Base-by-base conservation (phyloP, 2,113 vertebrate species). In the Colaptes auratus region DNA sequence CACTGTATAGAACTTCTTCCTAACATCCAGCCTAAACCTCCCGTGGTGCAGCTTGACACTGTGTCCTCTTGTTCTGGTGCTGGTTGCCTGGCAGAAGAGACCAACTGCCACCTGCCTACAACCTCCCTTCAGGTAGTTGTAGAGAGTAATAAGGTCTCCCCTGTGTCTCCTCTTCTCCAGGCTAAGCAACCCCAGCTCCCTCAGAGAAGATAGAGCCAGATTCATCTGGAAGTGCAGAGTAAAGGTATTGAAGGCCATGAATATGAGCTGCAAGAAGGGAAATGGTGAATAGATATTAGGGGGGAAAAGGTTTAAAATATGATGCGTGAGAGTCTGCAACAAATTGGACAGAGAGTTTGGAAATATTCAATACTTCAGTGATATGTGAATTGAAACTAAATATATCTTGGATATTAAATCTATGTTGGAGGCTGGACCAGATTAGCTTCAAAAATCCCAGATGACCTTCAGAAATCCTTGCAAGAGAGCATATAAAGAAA, bases 301-400 rank as follows among this genome's bases (percentile, higher is more conserved):
- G 11, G 19, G 16, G 18, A 58, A 31, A 35, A 25, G 20, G 4
- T 4, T 14, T 7, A 24, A 1, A 0, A 17, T 39, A 2, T 35
- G 11, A 64, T 13, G 33, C 11, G 14, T 46, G 18, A 56, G 88
- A 64, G 14, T 20, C 24, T n/a, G 8, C 6, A 65, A 63, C 1
- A 71, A 48, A 60, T 53, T 89, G 4, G 0, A 0, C 9, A 44
- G 23, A 53, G 12, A 19, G 5, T 5, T 18, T 60, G 19, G 14
- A 61, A 18, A 52, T 52, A 46, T 28, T 52, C 11, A 52, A 8
- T 46, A 9, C 2, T 35, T 67, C 19, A 24, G 24, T 69, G 6
- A 31, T 18, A 63, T 53, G 15, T 67, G 24, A 79, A 72, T 39
- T 42, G 18, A 72, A 90, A 64, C 0, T 12, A 85, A 60, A 42